Evolutionary conservation across 2,797 vertebrate genomes (phyloP).

Genomic region (Rhinogobio ventralis): DNA sequence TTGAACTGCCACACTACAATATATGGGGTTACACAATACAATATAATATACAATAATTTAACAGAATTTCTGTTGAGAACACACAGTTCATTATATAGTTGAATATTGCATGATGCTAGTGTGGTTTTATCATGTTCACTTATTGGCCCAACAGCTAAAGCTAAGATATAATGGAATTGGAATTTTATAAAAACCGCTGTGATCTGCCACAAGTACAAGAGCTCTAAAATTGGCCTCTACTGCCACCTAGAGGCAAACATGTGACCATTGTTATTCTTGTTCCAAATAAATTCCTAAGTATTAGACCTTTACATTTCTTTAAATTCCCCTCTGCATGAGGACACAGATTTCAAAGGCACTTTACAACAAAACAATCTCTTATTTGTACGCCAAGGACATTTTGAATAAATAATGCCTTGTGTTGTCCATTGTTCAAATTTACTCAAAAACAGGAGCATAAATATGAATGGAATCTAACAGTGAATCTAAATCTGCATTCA

Average conservation of each 20-base stretch:
- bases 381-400: neutral
- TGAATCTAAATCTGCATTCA: neutral
- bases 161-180: neutral
- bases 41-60: no score
- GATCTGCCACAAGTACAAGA: neutral
- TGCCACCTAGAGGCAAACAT: constrained; percentile 58
- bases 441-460: neutral
- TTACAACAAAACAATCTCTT: neutral
- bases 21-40: no score
- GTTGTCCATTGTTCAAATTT: constrained; percentile 2
- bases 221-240: constrained; percentile 23
- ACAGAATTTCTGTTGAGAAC: neutral
- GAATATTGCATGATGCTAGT: neutral
- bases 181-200: neutral
- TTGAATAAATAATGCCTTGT: neutral
- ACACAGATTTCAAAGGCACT: neutral
- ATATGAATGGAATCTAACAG: constrained; percentile 6
- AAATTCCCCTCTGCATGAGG: neutral
- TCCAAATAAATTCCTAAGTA: neutral
- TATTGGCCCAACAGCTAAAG: neutral
- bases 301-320: neutral
- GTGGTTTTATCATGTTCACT: neutral
- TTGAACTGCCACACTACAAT: no score
- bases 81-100: neutral
- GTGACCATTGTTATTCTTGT: neutral